Evolutionary conservation across 2,113 vertebrate species (phyloP).

Genomic region (Melospiza melodia): DNA sequence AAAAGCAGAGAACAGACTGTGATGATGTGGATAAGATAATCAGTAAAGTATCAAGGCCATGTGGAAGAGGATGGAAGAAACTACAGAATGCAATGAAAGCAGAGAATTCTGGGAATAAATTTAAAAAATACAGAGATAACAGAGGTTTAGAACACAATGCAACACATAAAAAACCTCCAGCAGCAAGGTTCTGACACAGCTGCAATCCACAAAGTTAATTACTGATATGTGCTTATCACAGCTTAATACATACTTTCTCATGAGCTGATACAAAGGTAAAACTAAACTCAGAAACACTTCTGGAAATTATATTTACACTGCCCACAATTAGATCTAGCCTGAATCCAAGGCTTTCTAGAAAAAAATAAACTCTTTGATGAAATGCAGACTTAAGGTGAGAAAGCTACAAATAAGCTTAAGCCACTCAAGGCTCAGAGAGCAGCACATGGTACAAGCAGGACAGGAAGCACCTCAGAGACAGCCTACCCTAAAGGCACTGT

Average conservation of each 20-base stretch:
- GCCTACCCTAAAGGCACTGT: neutral
- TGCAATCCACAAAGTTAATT: neutral
- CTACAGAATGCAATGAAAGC: neutral
- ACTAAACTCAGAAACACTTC: neutral
- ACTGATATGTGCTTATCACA: neutral
- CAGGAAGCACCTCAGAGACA: neutral
- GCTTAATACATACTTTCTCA: neutral
- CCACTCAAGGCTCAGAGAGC: neutral
- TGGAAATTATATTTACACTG: neutral
- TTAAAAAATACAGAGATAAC: accelerated
- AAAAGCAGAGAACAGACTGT: neutral
- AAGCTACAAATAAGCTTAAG: neutral
- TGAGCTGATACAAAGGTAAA: neutral
- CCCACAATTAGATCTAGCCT: neutral
- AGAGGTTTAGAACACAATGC: neutral
- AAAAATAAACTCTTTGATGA: neutral
- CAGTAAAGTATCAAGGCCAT: neutral
- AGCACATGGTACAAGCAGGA: neutral
- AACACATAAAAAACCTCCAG: neutral
- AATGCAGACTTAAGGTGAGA: neutral
- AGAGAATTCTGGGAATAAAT: neutral
- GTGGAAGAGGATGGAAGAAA: neutral
- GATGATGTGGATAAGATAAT: neutral
- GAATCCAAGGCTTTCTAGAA: neutral
- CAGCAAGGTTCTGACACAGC: neutral